These are phyloP conservation scores for Melanotaenia parkinsoni DNA, from an alignment of 2,797 vertebrate genomes.

Conservation along the genomic window DNA sequence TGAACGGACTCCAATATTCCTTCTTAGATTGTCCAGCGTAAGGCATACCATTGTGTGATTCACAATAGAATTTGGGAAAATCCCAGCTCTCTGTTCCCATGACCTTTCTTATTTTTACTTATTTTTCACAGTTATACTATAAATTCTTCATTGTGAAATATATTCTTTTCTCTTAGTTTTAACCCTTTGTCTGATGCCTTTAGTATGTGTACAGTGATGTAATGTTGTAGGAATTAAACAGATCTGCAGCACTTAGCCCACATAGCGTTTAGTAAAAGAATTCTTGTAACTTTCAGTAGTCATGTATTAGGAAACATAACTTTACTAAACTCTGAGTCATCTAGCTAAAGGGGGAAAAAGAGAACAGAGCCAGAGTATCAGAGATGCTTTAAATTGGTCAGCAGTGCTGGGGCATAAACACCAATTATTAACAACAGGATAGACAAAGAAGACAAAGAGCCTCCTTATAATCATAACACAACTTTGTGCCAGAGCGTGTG, in stretches of 20 bases:
- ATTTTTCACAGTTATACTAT: not conserved
- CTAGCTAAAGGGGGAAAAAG: not conserved
- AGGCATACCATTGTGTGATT: slow-evolving; percentile 60
- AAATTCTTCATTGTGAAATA: not conserved
- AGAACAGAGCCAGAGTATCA: not conserved
- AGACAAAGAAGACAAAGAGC: slow-evolving; percentile 50
- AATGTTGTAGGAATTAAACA: not conserved
- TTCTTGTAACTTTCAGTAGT: not conserved
- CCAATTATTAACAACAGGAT: slow-evolving; percentile 4
- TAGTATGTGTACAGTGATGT: not conserved
- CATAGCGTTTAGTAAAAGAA: not conserved
- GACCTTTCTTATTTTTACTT: slow-evolving; percentile 39
- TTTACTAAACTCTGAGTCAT: not conserved
- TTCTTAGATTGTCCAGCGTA: slow-evolving; percentile 43
- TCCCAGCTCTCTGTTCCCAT: slow-evolving; percentile 53
- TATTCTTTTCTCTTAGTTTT: not conserved
- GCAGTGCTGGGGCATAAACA: slow-evolving; percentile 8
- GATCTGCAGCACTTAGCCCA: not conserved
- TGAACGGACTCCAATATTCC: slow-evolving; percentile 64
- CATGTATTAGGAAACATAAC: not conserved
- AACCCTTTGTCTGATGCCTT: not conserved
- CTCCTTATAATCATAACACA: slow-evolving; percentile 45
- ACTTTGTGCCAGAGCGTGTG: slow-evolving; percentile 25
- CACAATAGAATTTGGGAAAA: slow-evolving; percentile 68
- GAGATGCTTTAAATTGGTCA: slow-evolving; percentile 16